A percentile compares a stretch with the other conserved stretches of the same genome.
These are phyloP conservation scores for Salminus brasiliensis DNA, from an alignment of 2,113 vertebrate genomes.

Conservation along the genomic window DNA sequence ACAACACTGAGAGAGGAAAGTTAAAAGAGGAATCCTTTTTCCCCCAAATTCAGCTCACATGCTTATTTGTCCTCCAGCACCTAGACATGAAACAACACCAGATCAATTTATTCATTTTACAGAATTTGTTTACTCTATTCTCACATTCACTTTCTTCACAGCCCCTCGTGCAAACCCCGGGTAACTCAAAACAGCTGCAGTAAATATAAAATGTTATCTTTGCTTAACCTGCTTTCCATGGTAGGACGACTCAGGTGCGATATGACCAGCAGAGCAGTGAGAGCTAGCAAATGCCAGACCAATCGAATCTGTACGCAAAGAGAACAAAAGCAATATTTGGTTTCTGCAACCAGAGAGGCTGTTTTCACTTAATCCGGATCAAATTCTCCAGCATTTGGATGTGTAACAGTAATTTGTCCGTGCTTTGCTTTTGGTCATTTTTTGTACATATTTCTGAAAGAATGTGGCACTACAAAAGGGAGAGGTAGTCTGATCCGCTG, in stretches of 20 bases:
- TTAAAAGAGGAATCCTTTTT: not conserved
- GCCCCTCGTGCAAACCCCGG: not conserved
- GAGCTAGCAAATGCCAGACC: conserved; percentile 59
- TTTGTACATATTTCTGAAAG: conserved; percentile 71
- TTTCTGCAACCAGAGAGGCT: conserved; percentile 76
- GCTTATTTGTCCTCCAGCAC: not conserved
- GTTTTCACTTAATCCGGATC: conserved; percentile 70
- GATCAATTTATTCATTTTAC: conserved; percentile 11
- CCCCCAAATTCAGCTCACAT: not conserved
- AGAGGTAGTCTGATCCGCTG: conserved; percentile 61
- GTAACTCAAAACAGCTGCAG: conserved; percentile 9
- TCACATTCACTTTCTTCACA: conserved; percentile 2
- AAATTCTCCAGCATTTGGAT: conserved; percentile 51
- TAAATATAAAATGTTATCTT: conserved; percentile 2
- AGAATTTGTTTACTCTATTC: conserved; percentile 20
- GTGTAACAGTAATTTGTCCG: conserved; percentile 71
- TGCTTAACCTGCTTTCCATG: conserved; percentile 37
- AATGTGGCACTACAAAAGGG: conserved; percentile 70
- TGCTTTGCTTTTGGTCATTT: conserved; percentile 60
- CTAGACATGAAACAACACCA: not conserved
- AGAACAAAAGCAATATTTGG: conserved; percentile 67
- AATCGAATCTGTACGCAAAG: conserved; percentile 54
- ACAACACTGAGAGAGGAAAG: not conserved
- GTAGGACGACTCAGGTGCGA: conserved; percentile 51
- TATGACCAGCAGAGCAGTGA: conserved; percentile 64